Conservation (phyloP, 2,797 vertebrate species). For the Pangasius krempfi region DNA sequence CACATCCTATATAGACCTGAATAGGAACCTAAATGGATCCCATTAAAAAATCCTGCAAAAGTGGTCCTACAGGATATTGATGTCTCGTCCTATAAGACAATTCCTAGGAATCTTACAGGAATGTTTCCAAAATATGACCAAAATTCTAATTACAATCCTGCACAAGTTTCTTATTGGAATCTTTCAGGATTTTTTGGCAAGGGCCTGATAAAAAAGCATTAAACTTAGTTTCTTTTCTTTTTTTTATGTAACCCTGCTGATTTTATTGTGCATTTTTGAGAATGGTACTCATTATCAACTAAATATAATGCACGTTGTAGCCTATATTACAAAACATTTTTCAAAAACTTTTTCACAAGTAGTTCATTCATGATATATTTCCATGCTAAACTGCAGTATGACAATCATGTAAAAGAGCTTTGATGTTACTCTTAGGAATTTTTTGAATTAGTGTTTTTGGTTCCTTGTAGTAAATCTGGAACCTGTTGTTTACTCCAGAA, state of each 20-base stretch:
- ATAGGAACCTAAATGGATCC: too few relatives aligned
- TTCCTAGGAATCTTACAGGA: too few relatives aligned
- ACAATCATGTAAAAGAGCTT: neutral
- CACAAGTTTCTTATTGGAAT: too few relatives aligned
- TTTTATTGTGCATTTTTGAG: neutral
- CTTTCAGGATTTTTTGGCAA: too few relatives aligned
- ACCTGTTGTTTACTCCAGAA: constrained; percentile 11
- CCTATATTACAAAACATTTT: neutral
- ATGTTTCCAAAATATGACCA: too few relatives aligned
- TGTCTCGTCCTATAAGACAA: too few relatives aligned
- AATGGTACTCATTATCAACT: neutral
- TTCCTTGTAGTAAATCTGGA: constrained; percentile 25
- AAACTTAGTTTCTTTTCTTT: neutral
- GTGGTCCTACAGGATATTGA: too few relatives aligned
- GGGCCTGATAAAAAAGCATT: too few relatives aligned
- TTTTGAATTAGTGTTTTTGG: neutral
- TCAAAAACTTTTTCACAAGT: neutral
- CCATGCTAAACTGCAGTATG: neutral
- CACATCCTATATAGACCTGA: too few relatives aligned
- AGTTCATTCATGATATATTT: neutral
- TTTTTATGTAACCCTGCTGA: neutral
- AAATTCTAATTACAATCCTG: too few relatives aligned
- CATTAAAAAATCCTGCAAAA: too few relatives aligned
- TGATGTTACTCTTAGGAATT: neutral
- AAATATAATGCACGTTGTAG: neutral